Conservation (phyloP, 1,140 invertebrate genomes). For the Halesus radiatus region DNA sequence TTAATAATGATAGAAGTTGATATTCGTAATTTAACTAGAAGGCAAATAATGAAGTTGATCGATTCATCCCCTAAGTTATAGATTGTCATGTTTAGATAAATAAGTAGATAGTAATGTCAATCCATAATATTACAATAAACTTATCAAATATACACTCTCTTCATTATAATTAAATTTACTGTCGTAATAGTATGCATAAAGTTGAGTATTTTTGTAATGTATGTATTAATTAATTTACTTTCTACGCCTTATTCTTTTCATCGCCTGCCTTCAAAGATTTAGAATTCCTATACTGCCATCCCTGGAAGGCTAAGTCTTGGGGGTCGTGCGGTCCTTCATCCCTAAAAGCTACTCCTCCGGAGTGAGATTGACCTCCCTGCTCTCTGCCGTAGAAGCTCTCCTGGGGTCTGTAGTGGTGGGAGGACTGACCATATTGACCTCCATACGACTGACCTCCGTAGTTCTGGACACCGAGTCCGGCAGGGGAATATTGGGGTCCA, state of each 20-base stretch:
- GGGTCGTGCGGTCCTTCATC: constrained; percentile 73
- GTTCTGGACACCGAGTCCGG: constrained; percentile 72
- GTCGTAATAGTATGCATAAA: too few relatives aligned
- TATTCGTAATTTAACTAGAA: too few relatives aligned
- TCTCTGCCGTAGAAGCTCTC: constrained; percentile 60
- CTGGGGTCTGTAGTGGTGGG: constrained; percentile 61
- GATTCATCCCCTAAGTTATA: too few relatives aligned
- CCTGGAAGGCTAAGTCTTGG: constrained; percentile 79
- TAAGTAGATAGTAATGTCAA: too few relatives aligned
- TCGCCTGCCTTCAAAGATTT: constrained; percentile 59
- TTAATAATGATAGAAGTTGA: too few relatives aligned
- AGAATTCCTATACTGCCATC: constrained; percentile 68
- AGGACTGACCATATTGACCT: constrained; percentile 58
- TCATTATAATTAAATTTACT: too few relatives aligned
- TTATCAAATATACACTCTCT: too few relatives aligned
- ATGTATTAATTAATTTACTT: background rate
- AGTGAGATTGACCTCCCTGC: constrained; percentile 62
- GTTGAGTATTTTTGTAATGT: too few relatives aligned
- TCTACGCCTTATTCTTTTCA: background rate
- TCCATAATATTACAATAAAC: too few relatives aligned
- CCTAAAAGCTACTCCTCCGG: constrained; percentile 74
- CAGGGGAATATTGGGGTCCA: constrained; percentile 75
- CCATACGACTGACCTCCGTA: constrained; percentile 51
- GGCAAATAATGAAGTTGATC: too few relatives aligned
- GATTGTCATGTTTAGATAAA: too few relatives aligned